A percentile compares a stretch with the other conserved stretches of the same genome.
Conservation (phyloP, 64 coral and sea anemone genomes). For the Dendrophyllia cribrosa region DNA sequence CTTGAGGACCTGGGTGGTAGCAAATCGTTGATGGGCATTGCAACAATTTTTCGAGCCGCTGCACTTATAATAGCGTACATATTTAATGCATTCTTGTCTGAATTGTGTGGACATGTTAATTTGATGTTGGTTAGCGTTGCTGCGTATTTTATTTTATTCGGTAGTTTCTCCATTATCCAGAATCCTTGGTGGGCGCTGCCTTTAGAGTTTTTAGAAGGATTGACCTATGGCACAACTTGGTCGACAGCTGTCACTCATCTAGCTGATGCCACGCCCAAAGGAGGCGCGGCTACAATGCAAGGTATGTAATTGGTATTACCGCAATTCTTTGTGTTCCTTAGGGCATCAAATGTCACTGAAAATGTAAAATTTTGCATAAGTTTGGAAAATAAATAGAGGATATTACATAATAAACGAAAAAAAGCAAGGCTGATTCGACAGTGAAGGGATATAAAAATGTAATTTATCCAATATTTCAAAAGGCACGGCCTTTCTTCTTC, state of each 20-base stretch:
- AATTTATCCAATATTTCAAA: no score
- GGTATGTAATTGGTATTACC: conserved; percentile 47
- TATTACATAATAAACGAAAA: no score
- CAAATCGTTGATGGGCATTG: conserved; percentile 86
- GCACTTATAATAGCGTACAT: conserved; percentile 79
- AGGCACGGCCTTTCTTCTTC: no score
- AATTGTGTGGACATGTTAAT: conserved; percentile 47
- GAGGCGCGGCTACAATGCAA: conserved; percentile 96
- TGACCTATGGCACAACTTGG: conserved; percentile 94
- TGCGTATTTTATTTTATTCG: conserved; percentile 75
- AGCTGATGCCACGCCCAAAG: conserved; percentile 86
- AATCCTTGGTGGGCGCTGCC: conserved; percentile 87
- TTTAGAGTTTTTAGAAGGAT: conserved; percentile 86
- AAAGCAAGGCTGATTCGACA: no score
- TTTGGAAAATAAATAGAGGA: no score
- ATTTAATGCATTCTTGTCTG: conserved; percentile 71
- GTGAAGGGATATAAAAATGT: no score
- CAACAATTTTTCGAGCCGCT: conserved; percentile 66
- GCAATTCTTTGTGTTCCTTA: no score
- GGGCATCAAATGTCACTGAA: no score
- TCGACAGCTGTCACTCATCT: conserved; percentile 90
- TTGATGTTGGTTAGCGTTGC: conserved; percentile 67
- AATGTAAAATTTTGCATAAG: no score
- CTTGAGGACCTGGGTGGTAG: conserved; percentile 93
- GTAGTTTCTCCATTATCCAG: conserved; percentile 65